Base-by-base conservation (phyloP, 35 echinoderm and acorn worm species). In the Ptychodera flava region DNA sequence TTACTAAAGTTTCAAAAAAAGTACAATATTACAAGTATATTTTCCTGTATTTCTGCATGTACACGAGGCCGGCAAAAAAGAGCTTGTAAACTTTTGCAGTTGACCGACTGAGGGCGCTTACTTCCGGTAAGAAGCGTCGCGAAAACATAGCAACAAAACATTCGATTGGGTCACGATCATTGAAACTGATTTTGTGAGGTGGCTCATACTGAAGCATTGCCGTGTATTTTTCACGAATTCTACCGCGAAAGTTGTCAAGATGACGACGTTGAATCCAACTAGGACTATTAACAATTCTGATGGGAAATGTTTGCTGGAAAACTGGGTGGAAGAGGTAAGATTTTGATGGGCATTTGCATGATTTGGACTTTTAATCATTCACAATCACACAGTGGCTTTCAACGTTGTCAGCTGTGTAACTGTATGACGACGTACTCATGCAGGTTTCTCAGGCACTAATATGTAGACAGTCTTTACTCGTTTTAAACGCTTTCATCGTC, bases 271-370 rank as follows among this genome's bases (percentile, higher is more conserved):
- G 6, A 89, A 95, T 86, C 78, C 92, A 76, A 86, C 84, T 76
- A 89, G 95, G 53, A 97, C 92, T 28, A 53, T 97, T 12, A 93
- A 97, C 77, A 94, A 97, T 82, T 97, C 95, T 35, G 85, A 91
- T 85, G 95, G 95, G 77, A 88, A 85, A 87, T 97, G 95, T 78
- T 83, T 97, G 76, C 84, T 97, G 35, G 95, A 94, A 90, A 97
- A 97, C 35, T 97, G 95, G 92, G 95, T 97, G 6, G 95, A 97
- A 79, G 95, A 94, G 92, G 95, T 97, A 86, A 87, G 88, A 1
- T 36, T 34, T 16, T 37, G 0, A 38, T 30, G 30, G 35, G 64
- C 90, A 93, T 86, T 90, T 94, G 16, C 89, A 92, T 35, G 92
- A 97, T 0, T 86, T 87, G 30, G 79, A 88, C 1, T 79, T 94